These are phyloP conservation scores for Gortyna flavago DNA, from an alignment of 2,888 invertebrate genomes.

Conservation along the genomic window DNA sequence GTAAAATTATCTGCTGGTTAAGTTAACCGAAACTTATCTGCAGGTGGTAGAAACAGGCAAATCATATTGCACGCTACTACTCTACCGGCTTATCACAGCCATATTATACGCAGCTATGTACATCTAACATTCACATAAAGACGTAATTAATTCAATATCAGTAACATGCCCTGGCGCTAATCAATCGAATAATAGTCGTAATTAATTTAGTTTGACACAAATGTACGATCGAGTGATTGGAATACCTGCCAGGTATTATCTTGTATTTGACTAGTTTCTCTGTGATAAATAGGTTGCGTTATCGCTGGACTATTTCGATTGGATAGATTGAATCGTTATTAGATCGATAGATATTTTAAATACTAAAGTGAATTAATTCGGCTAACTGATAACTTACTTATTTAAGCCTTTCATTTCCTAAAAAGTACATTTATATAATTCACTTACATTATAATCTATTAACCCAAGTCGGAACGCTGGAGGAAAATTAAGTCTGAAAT, in stretches of 20 bases:
- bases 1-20: not conserved
- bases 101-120: constrained; percentile 15
- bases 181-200: constrained; percentile 83
- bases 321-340: constrained; percentile 15
- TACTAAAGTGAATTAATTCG: not conserved
- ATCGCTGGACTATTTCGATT: constrained; percentile 36
- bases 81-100: not conserved
- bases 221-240: constrained; percentile 64
- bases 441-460: too few species aligned
- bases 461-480: too few species aligned
- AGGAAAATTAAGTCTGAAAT: too few species aligned
- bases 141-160: constrained; percentile 80
- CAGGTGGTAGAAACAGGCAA: too few species aligned
- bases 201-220: constrained; percentile 83
- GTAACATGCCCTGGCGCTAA: constrained; percentile 76
- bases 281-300: constrained; percentile 44
- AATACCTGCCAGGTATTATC: constrained; percentile 63
- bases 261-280: constrained; percentile 48
- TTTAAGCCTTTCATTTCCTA: not conserved
- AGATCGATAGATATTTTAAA: constrained; percentile 3
- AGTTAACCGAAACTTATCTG: not conserved
- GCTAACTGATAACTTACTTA: not conserved
- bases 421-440: not conserved
- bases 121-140: constrained; percentile 64
- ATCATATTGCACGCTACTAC: not conserved